phyloP scores from a whole-genome alignment of 2,797 vertebrate species.

The Avahi laniger region DNA sequence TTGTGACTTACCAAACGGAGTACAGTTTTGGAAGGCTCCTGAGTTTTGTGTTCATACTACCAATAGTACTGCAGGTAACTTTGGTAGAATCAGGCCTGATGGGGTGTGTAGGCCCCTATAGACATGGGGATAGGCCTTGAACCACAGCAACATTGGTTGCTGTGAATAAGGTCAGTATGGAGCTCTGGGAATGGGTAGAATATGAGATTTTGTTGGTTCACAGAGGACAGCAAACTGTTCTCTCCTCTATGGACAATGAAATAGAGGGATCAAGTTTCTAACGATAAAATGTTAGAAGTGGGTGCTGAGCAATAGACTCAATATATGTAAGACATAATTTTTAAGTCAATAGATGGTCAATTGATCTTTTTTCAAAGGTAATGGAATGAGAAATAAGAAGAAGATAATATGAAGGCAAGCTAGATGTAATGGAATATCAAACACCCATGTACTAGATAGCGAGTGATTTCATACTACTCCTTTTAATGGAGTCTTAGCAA shows the following conservation, averaged over 20 bases:
- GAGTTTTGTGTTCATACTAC: neutral
- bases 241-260: neutral
- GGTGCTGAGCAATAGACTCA: neutral
- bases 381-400: neutral
- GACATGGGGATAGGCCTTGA: neutral
- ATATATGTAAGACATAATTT: neutral
- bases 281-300: neutral
- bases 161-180: neutral
- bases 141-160: neutral
- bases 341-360: neutral
- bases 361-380: neutral
- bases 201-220: neutral
- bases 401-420: neutral
- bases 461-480: neutral
- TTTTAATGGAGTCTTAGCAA: neutral
- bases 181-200: accelerated
- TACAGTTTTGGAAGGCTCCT: neutral
- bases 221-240: neutral
- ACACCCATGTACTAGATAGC: neutral
- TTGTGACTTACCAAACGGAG: neutral
- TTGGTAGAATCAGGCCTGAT: neutral
- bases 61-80: neutral
- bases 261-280: neutral
- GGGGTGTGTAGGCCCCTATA: accelerated
- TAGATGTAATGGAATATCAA: neutral